Percentiles rank a stretch among this genome's conserved stretches.
phyloP scores from a whole-genome alignment of 2,888 invertebrate genomes.

The Molanna angustata region DNA sequence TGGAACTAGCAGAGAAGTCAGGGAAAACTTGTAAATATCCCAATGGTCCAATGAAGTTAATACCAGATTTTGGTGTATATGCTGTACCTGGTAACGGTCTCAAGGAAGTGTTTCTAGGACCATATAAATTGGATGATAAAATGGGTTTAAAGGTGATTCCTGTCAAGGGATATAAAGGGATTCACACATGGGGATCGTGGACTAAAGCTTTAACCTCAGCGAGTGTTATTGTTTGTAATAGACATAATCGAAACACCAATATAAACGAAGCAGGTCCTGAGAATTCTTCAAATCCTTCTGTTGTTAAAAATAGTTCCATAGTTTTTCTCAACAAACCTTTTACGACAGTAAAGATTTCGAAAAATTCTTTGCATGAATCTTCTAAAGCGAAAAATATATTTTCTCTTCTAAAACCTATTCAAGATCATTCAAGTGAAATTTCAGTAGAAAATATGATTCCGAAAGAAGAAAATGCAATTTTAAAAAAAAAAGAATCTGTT shows the following conservation, averaged over 20 bases:
- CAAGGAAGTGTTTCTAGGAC: slow-evolving; percentile 17
- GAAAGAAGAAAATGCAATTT: not conserved
- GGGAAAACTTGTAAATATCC: slow-evolving; percentile 16
- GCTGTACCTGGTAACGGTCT: slow-evolving; percentile 21
- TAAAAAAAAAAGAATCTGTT: not conserved
- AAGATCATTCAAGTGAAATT: not conserved
- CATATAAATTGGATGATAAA: slow-evolving; percentile 19
- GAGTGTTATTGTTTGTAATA: slow-evolving; percentile 9
- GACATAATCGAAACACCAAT: not conserved
- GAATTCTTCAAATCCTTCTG: no score
- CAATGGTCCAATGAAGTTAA: not conserved
- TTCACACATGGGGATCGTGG: slow-evolving; percentile 11
- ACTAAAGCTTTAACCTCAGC: slow-evolving; percentile 10
- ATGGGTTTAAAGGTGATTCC: slow-evolving; percentile 10
- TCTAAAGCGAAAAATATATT: not conserved
- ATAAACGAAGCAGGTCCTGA: no score
- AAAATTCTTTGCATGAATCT: not conserved
- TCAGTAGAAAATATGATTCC: not conserved
- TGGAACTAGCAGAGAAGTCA: slow-evolving; percentile 10
- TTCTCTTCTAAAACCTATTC: not conserved
- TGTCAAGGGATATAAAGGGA: not conserved
- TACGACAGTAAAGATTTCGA: not conserved
- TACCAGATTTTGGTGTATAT: slow-evolving; percentile 22
- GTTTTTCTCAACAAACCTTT: not conserved
- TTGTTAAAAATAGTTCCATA: no score